A percentile compares a stretch with the other conserved stretches of the same genome.
phyloP scores from a whole-genome alignment of 2,888 invertebrate species.

The Chrysomela aeneicollis region DNA sequence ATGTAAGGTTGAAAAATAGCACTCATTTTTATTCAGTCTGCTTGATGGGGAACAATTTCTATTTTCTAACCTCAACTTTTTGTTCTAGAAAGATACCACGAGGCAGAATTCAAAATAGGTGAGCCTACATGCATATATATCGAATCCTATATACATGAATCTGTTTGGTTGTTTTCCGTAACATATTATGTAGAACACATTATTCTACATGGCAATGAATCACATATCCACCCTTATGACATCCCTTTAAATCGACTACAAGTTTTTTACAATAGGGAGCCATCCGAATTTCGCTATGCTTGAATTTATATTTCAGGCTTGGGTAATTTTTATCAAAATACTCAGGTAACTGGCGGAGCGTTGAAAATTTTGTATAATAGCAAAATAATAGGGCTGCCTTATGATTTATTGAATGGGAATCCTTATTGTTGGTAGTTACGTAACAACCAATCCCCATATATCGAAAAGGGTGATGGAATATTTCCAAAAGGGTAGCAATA shows the following conservation, averaged over 20 bases:
- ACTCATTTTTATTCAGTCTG: too few relatives aligned
- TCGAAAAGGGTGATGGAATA: background rate
- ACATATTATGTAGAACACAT: constrained; percentile 8
- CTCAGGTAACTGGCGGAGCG: constrained; percentile 17
- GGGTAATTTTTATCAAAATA: constrained; percentile 28
- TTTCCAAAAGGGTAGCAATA: background rate
- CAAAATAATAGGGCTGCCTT: constrained; percentile 17
- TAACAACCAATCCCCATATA: background rate
- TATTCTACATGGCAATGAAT: constrained; percentile 16
- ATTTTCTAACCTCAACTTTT: too few relatives aligned
- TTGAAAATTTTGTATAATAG: constrained; percentile 22
- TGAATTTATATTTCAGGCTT: constrained; percentile 45
- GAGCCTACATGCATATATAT: background rate
- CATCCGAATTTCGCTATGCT: constrained; percentile 48
- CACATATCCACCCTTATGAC: constrained; percentile 17
- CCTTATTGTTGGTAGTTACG: background rate
- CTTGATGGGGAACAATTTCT: too few relatives aligned
- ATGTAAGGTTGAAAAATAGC: too few relatives aligned
- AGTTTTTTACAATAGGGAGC: constrained; percentile 40
- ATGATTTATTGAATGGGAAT: constrained; percentile 7
- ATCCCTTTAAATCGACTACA: constrained; percentile 25
- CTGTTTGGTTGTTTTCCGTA: background rate
- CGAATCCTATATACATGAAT: too few relatives aligned
- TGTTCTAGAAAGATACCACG: too few relatives aligned
- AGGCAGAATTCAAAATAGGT: background rate